Evolutionary conservation across 2,113 vertebrate genomes (phyloP).

Genomic region (Corvus moneduloides): DNA sequence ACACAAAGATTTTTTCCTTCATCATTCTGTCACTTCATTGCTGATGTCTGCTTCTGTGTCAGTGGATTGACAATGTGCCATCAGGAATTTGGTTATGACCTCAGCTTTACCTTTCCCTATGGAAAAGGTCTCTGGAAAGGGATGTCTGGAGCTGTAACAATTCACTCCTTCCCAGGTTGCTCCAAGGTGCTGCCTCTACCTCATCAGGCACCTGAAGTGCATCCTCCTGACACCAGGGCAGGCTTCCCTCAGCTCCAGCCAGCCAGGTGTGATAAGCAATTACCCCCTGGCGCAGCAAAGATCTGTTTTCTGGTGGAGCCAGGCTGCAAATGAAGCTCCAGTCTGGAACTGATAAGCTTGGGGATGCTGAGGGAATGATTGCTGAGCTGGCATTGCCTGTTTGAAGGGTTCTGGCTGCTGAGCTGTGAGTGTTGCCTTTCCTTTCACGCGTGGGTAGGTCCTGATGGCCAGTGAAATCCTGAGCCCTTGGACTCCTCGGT

Average conservation of each 20-base stretch:
- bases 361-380: background rate
- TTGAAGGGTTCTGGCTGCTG: background rate
- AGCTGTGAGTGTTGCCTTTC: background rate
- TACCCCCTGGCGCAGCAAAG: background rate
- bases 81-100: background rate
- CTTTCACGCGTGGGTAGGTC: background rate
- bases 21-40: background rate
- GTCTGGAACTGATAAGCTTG: background rate
- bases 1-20: background rate
- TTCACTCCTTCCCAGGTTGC: background rate
- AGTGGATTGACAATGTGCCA: rapidly evolving
- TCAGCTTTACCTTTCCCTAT: background rate
- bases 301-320: background rate
- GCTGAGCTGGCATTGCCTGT: background rate
- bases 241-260: background rate
- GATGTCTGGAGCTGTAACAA: background rate
- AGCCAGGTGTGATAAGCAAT: background rate
- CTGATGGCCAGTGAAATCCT: background rate
- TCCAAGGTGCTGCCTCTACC: background rate
- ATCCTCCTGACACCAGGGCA: background rate
- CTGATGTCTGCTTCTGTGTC: background rate
- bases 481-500: background rate
- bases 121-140: background rate
- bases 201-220: background rate
- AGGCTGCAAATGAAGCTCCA: background rate